Percentiles rank a stretch among this genome's conserved stretches.
Conservation (phyloP, 2,888 invertebrate species). For the Diadegma fenestrale region DNA sequence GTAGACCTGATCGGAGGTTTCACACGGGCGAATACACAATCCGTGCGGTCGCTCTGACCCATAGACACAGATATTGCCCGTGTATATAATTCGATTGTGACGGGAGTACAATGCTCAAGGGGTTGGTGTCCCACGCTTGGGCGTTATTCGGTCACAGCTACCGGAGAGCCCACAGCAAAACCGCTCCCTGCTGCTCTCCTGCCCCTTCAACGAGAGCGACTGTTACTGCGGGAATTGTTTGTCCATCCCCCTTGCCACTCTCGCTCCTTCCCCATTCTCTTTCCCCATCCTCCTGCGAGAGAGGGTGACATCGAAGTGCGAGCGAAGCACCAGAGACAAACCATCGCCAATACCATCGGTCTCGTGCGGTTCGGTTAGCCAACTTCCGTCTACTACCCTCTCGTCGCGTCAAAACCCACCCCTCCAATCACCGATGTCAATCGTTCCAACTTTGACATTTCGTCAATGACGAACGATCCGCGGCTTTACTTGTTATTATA, state of each 20-base stretch:
- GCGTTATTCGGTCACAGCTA: conserved; percentile 55
- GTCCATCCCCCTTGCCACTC: conserved; percentile 52
- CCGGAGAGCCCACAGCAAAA: conserved; percentile 25
- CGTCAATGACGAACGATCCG: conserved; percentile 60
- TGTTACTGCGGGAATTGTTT: conserved; percentile 67
- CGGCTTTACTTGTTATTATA: conserved; percentile 57
- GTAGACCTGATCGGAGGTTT: conserved; percentile 46
- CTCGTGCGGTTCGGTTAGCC: conserved; percentile 67
- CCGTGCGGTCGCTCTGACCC: conserved; percentile 59
- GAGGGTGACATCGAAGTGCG: conserved; percentile 72
- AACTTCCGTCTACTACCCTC: conserved; percentile 43
- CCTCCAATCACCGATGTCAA: conserved; percentile 53
- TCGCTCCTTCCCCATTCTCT: background rate
- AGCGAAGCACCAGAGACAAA: conserved; percentile 51
- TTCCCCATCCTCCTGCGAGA: no score
- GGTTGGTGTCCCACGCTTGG: conserved; percentile 42
- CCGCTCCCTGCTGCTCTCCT: conserved; percentile 8
- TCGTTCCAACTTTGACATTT: conserved; percentile 61
- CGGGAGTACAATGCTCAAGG: conserved; percentile 64
- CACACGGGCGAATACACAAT: conserved; percentile 57
- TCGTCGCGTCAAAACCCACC: conserved; percentile 32
- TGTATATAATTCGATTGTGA: conserved; percentile 75
- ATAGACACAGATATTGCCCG: conserved; percentile 66
- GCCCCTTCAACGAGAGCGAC: conserved; percentile 53
- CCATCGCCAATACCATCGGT: conserved; percentile 64